Base-by-base conservation (phyloP, 2,888 invertebrate species). In the Agrochola lychnidis region DNA sequence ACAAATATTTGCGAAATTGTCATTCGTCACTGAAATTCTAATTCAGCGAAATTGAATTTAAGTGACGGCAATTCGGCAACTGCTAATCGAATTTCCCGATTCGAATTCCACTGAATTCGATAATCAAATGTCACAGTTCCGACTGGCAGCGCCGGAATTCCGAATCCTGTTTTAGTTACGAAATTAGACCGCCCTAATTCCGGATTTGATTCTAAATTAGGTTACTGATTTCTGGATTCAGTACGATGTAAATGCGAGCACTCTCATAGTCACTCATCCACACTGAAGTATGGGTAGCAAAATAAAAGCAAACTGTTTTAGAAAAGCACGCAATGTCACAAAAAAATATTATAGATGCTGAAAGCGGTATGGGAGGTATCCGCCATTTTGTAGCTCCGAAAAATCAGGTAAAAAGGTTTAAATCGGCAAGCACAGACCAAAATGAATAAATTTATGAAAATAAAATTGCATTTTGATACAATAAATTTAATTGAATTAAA, bases 231-330 rank as follows among this genome's bases (percentile, higher is more conserved):
- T 64, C 63, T 30, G 40, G 59, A 66, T 73, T 51, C 51, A 40
- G n/a, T 62, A 62, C n/a, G 30, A 53, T 59, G 6, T 53, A 57
- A 84, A 68, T 42, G 56, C 30, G 63, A 77, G 90, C 93, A 91
- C 91, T 70, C 89, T 77, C 91, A 92, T 87, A 64, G 86, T 88
- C 87, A 91, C 87, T 89, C 90, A 91, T 92, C 89, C 87, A 90
- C 92, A 92, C 90, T 83, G 87, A 89, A 88, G 79, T 76, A 80
- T 56, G 74, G 85, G 85, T 84, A 87, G 85, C 78, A 86, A 82
- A 70, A 80, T 48, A 62, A 48, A 42, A 74, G 81, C 80, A 85
- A 85, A 86, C 80, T 78, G 70, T 81, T 83, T 86, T 82, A 84
- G 84, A 81, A 81, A 63, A 73, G 83, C 86, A 87, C 85, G 73